Evolutionary conservation across 2,797 vertebrate genomes (phyloP).

Genomic region (Rhabdomys pumilio): DNA sequence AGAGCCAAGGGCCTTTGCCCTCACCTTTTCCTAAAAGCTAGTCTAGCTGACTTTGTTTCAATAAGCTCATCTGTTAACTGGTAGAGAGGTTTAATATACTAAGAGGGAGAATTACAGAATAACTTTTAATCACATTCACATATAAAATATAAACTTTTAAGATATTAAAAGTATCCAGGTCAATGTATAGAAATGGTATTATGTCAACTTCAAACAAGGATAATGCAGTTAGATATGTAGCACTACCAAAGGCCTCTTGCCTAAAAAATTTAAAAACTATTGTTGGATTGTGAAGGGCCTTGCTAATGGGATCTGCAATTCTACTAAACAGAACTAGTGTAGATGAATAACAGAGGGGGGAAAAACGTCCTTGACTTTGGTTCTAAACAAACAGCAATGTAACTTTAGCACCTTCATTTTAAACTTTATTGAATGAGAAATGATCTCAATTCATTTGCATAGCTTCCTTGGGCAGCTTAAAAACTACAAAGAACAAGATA

Average conservation of each 20-base stretch:
- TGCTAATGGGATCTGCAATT: neutral
- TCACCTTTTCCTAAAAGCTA: neutral
- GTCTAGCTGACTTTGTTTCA: neutral
- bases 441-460: neutral
- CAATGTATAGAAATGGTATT: neutral
- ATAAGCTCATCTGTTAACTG: neutral
- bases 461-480: neutral
- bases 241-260: neutral
- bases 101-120: conserved; percentile 2
- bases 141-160: conserved; percentile 27
- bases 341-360: neutral
- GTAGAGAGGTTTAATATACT: neutral
- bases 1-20: neutral
- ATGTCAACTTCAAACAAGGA: neutral
- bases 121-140: conserved; percentile 28
- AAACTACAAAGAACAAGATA: neutral
- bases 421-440: neutral
- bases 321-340: neutral
- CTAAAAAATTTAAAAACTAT: neutral
- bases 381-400: conserved; percentile 33
- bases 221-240: neutral
- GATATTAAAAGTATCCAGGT: neutral
- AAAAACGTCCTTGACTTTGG: neutral
- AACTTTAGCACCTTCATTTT: neutral
- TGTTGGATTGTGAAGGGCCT: neutral